Evolutionary conservation across 2,113 vertebrate genomes (phyloP).

Genomic region (Oreochromis spilurus): DNA sequence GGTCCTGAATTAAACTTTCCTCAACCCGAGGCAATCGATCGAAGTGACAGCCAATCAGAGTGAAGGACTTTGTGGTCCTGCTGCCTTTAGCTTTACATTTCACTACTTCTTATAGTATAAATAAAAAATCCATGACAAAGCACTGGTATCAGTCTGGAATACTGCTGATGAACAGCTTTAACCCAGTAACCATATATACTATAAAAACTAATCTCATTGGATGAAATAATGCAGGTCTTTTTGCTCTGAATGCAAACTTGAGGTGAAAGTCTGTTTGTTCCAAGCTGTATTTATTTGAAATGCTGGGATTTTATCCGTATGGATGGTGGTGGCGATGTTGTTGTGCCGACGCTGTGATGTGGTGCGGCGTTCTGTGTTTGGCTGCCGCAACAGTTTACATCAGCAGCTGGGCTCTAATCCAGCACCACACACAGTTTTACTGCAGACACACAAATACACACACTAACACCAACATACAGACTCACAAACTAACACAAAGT

Average conservation of each 20-base stretch:
- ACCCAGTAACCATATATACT: background rate
- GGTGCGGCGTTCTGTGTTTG: background rate
- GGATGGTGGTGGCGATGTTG: background rate
- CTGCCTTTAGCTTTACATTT: background rate
- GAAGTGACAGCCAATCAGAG: background rate
- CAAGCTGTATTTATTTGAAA: background rate
- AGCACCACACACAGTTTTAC: background rate
- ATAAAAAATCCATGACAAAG: background rate
- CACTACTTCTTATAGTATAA: background rate
- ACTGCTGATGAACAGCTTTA: background rate
- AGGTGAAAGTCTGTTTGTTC: background rate
- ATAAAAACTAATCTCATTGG: background rate
- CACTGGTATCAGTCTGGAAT: background rate
- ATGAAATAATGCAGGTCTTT: background rate
- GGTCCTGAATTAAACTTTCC: background rate
- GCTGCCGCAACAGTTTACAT: background rate
- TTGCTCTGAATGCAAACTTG: background rate
- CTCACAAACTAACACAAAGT: background rate
- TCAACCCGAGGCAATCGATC: no score
- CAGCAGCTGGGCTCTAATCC: background rate
- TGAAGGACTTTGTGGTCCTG: background rate
- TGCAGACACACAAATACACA: background rate
- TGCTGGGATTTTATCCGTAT: background rate
- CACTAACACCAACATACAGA: background rate
- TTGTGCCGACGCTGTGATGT: background rate